Evolutionary conservation across 2,888 invertebrate genomes (phyloP).

Genomic region (Cataglyphis rosenhaueri): DNA sequence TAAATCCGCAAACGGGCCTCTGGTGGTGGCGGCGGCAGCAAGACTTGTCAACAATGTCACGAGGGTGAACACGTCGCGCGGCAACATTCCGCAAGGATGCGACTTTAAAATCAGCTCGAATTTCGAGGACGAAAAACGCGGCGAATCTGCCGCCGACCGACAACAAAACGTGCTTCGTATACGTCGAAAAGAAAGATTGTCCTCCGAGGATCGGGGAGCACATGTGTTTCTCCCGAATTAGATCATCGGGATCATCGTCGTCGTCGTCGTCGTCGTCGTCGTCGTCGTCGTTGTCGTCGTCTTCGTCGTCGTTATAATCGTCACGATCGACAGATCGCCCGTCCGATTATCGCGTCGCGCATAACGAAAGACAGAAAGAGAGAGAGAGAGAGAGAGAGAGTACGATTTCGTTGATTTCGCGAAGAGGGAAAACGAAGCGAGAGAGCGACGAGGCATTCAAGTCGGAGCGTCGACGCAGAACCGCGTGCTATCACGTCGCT

Average conservation of each 20-base stretch:
- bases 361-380: constrained; percentile 26
- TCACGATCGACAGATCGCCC: background rate
- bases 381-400: background rate
- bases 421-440: background rate
- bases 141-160: background rate
- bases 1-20: constrained; percentile 76
- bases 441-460: no score
- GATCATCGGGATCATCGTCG: background rate
- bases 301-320: background rate
- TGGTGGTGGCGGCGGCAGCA: constrained; percentile 59
- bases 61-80: constrained; percentile 74
- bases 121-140: background rate
- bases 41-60: constrained; percentile 71
- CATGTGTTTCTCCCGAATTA: constrained; percentile 22
- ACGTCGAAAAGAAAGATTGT: background rate
- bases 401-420: background rate
- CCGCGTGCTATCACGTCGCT: constrained; percentile 61
- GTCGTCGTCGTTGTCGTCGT: no score
- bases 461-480: background rate
- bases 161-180: background rate
- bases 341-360: background rate
- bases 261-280: background rate
- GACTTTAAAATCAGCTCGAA: background rate
- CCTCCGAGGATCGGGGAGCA: background rate
- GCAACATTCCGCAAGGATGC: constrained; percentile 69